phyloP scores from a whole-genome alignment of 2,888 invertebrate genomes.

The Selenia dentaria region DNA sequence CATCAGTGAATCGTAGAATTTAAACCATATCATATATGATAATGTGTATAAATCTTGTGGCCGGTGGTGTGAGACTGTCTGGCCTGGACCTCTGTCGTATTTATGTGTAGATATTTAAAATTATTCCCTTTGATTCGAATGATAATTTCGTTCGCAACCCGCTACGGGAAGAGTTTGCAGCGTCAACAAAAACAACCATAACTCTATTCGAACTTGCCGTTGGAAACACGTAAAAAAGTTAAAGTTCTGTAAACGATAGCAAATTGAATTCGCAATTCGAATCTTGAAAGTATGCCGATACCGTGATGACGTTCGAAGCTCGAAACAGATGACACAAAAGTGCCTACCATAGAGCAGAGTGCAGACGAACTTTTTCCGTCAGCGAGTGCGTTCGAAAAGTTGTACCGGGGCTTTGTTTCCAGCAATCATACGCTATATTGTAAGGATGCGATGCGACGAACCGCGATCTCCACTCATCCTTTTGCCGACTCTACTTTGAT shows the following conservation, averaged over 20 bases:
- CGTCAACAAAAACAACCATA: constrained; percentile 57
- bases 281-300: constrained; percentile 30
- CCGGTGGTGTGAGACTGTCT: constrained; percentile 67
- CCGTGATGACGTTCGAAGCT: constrained; percentile 34
- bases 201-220: not conserved
- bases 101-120: constrained; percentile 80
- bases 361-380: constrained; percentile 67
- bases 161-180: constrained; percentile 45
- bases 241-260: not conserved
- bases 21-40: constrained; percentile 36
- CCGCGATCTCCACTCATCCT: constrained; percentile 59
- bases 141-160: constrained; percentile 76
- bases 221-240: no score
- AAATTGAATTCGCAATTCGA: constrained; percentile 18
- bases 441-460: constrained; percentile 72
- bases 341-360: constrained; percentile 49
- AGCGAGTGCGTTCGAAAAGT: constrained; percentile 61
- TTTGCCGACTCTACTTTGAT: constrained; percentile 77
- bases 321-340: constrained; percentile 47
- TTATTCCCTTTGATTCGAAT: constrained; percentile 83
- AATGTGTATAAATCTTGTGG: constrained; percentile 74
- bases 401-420: constrained; percentile 66
- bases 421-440: constrained; percentile 78
- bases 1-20: constrained; percentile 74
- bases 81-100: constrained; percentile 57